Base-by-base conservation (phyloP, 2,888 invertebrate genomes). In the Halocaridina rubra region DNA sequence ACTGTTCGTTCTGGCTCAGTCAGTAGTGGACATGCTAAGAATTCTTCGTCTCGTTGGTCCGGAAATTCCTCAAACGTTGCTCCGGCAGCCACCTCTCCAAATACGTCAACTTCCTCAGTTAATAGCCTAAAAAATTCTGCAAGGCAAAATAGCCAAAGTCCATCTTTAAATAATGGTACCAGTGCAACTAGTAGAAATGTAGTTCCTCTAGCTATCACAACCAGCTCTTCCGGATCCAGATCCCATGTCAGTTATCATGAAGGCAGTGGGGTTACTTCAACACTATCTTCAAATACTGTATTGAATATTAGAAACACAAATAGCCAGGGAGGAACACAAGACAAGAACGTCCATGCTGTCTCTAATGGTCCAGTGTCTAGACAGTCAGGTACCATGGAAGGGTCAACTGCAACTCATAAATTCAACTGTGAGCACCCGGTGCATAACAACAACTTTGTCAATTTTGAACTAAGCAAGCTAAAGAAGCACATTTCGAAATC, bases 401-500 rank as follows among this genome's bases (percentile, higher is more conserved):
- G 74, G 22, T 69, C 76, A 29, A 69, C 59, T 77, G 76, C 82
- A 57, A 69, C 59, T 29, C 67, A 53, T 59, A 61, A 67, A 59
- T 71, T 59, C 59, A 71, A 30, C 46, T 22, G 33, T 32, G 77
- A 82, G 27, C 76, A 82, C 39, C 39, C 69, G n/a, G 69, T 82
- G 13, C 71, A 82, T 33, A 84, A 84, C 74, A 79, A 84, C 53
- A 84, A 84, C 30, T 79, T 59, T 74, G 32, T 84, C 39, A 77
- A 77, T 69, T 46, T 30, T 24, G 77, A 84, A 10, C 64, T 74
- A 30, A 27, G 69, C 24, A 81, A 81, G 64, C 39, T 74, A 19
- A 74, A 79, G 39, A 78, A 46, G 39, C 19, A 78, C n/a, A 71
- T 29, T 61, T 1, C 90, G 76, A 89, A 91, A 46, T 91, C 91